phyloP scores from a whole-genome alignment of 2,113 vertebrate species.

The Bufo bufo region DNA sequence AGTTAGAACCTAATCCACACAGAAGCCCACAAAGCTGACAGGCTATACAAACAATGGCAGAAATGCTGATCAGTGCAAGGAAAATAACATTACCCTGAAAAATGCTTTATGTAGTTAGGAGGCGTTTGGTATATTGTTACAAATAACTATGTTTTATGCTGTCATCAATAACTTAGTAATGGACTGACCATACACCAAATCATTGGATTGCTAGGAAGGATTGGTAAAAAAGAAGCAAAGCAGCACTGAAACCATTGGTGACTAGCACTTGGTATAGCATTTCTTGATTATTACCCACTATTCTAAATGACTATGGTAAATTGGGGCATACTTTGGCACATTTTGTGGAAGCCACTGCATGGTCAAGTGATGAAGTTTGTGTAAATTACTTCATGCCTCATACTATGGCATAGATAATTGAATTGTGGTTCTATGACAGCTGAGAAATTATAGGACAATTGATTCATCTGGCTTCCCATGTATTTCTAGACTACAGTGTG shows the following conservation, averaged over 20 bases:
- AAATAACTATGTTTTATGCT: not conserved
- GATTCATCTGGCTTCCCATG: not conserved
- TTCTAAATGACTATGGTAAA: not conserved
- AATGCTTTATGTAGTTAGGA: not conserved
- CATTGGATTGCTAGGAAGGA: not conserved
- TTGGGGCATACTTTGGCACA: not conserved
- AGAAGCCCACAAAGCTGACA: slow-evolving; percentile 31
- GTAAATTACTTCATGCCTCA: not conserved
- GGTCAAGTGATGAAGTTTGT: not conserved
- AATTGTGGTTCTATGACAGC: not conserved
- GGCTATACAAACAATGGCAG: slow-evolving; percentile 24
- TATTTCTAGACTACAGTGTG: not conserved
- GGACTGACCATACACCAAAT: not conserved
- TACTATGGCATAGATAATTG: not conserved
- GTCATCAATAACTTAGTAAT: not conserved
- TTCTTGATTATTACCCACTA: not conserved
- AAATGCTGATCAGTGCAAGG: slow-evolving; percentile 1
- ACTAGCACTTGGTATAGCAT: not conserved
- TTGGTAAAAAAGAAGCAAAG: not conserved
- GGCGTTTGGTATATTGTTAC: not conserved
- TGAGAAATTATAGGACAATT: not conserved
- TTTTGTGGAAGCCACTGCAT: not conserved
- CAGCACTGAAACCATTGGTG: too few relatives aligned
- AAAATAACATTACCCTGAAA: slow-evolving; percentile 4
- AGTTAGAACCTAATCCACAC: slow-evolving; percentile 51